Conservation (phyloP, 2,888 invertebrate genomes). For the Podotricha telesiphe region DNA sequence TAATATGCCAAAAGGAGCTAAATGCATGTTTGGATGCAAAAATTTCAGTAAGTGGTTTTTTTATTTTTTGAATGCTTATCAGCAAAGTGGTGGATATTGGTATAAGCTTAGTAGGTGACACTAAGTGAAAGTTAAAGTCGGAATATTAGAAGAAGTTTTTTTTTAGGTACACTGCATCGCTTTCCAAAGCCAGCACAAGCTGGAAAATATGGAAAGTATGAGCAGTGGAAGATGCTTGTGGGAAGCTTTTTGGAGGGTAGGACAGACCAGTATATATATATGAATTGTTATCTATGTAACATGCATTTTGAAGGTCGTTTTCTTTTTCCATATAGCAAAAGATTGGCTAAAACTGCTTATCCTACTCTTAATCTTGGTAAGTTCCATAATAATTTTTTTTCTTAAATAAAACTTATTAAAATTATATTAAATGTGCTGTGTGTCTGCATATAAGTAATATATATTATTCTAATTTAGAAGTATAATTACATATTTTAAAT, state of each 20-base stretch:
- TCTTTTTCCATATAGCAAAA: slow-evolving; percentile 16
- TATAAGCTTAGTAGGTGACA: too few species aligned
- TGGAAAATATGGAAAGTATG: slow-evolving; percentile 8
- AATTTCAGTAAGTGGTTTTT: slow-evolving; percentile 2
- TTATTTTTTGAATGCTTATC: not conserved
- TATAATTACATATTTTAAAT: too few species aligned
- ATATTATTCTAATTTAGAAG: too few species aligned
- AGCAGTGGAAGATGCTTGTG: slow-evolving; percentile 14
- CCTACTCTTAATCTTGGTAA: slow-evolving; percentile 16
- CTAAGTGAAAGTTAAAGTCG: not conserved
- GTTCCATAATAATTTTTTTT: not conserved
- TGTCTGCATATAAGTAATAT: too few species aligned
- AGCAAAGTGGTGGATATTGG: too few species aligned
- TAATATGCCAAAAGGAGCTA: slow-evolving; percentile 16
- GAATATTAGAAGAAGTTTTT: not conserved
- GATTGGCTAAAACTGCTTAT: slow-evolving; percentile 20
- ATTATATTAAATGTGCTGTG: not conserved
- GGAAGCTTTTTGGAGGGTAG: slow-evolving; percentile 15
- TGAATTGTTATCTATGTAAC: slow-evolving; percentile 12
- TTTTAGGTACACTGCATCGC: slow-evolving; percentile 23
- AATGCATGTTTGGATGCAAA: slow-evolving; percentile 20
- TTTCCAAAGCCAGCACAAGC: slow-evolving; percentile 10
- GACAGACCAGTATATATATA: slow-evolving; percentile 18
- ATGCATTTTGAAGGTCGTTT: slow-evolving; percentile 19
- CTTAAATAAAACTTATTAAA: not conserved